A percentile compares a stretch with the other conserved stretches of the same genome.
Evolutionary conservation across 2,888 invertebrate species (phyloP).

Genomic region (Idaea biselata): DNA sequence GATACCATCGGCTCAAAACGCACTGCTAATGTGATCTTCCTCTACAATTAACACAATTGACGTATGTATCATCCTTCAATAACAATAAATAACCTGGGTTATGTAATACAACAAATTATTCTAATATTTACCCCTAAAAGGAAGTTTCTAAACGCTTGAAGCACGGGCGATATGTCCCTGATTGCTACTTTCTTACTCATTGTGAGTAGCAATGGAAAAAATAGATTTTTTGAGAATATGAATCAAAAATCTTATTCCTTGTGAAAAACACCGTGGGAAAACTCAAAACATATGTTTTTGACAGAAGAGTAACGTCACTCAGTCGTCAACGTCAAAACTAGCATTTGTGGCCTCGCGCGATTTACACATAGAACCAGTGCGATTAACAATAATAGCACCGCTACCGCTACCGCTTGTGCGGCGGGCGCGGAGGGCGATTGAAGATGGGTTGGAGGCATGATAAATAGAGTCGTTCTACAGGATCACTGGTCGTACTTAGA

Average conservation of each 20-base stretch:
- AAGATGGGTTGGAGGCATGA: no score
- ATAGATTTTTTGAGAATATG: neutral
- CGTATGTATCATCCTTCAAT: slow-evolving; percentile 6
- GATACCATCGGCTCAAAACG: slow-evolving; percentile 85
- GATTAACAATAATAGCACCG: no score
- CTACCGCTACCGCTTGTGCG: no score
- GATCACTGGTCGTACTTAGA: no score
- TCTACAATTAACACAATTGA: slow-evolving; percentile 62
- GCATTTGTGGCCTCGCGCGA: neutral
- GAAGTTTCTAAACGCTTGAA: slow-evolving; percentile 83
- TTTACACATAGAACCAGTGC: no score
- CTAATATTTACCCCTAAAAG: slow-evolving; percentile 82
- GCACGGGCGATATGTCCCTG: slow-evolving; percentile 83
- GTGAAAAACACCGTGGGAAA: neutral
- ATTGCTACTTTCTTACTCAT: slow-evolving; percentile 74
- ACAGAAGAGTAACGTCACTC: slow-evolving; percentile 8
- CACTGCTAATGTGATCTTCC: slow-evolving; percentile 81
- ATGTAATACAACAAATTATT: slow-evolving; percentile 43
- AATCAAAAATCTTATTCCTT: neutral
- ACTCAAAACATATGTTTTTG: slow-evolving; percentile 31
- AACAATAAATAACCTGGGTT: slow-evolving; percentile 30
- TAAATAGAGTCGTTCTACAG: no score
- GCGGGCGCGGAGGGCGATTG: no score
- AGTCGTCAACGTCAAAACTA: slow-evolving; percentile 7
- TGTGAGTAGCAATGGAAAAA: slow-evolving; percentile 20